phyloP scores from a whole-genome alignment of 23 tunicate species.

The Clavelina lepadiformis region DNA sequence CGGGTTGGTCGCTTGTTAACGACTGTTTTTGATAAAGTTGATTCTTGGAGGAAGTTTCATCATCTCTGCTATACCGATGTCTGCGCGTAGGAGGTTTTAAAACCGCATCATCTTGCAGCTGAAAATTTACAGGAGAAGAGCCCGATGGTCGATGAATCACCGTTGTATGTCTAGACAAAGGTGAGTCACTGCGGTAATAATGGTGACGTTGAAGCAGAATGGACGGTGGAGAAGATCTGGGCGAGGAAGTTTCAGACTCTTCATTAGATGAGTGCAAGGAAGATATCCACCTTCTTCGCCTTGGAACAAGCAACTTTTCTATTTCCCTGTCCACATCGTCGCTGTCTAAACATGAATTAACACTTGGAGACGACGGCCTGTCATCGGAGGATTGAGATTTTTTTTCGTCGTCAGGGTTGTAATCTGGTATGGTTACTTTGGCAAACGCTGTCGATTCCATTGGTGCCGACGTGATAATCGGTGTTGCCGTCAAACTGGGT shows the following conservation, averaged over 20 bases:
- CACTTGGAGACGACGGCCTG: neutral
- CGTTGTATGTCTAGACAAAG: too few relatives aligned
- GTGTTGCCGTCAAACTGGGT: constrained; percentile 3
- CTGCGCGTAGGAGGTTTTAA: too few relatives aligned
- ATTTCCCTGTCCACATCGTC: constrained; percentile 20
- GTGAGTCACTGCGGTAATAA: neutral
- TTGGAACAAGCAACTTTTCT: constrained; percentile 11
- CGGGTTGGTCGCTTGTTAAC: too few relatives aligned
- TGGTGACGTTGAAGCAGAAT: neutral
- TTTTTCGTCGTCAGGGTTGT: constrained; percentile 4
- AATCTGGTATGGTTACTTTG: constrained; percentile 17
- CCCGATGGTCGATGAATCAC: too few relatives aligned
- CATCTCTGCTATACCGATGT: too few relatives aligned
- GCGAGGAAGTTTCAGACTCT: neutral
- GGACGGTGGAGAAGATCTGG: constrained; percentile 6
- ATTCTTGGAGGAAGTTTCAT: too few relatives aligned
- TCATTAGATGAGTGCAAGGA: constrained; percentile 13
- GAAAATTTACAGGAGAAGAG: too few relatives aligned
- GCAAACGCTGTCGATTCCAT: constrained; percentile 21
- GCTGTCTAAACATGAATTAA: constrained; percentile 3
- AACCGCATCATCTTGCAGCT: too few relatives aligned
- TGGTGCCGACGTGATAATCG: too few relatives aligned
- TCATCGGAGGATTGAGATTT: too few relatives aligned
- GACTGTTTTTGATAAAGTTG: too few relatives aligned
- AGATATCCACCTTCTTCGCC: constrained; percentile 10